Conservation (phyloP, 2,888 invertebrate genomes). For the Syrista parreyssii region DNA sequence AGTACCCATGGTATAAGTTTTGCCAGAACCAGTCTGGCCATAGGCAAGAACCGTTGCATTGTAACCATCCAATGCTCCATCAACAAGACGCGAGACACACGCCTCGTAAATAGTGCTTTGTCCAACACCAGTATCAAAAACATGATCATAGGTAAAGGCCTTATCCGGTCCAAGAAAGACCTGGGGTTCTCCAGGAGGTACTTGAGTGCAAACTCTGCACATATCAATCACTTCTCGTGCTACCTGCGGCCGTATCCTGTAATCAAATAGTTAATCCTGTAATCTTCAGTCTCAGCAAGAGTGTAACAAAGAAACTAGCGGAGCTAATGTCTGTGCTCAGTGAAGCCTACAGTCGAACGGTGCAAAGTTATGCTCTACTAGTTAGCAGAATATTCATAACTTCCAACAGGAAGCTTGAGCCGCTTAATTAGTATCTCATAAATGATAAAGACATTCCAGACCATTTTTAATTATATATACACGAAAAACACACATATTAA, state of each 20-base stretch:
- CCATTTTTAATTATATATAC: not conserved
- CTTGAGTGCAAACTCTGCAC: constrained; percentile 92
- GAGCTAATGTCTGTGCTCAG: not conserved
- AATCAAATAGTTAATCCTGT: constrained; percentile 41
- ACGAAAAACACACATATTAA: not conserved
- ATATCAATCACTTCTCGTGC: constrained; percentile 93
- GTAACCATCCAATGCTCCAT: constrained; percentile 94
- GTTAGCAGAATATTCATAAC: not conserved
- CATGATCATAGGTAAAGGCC: constrained; percentile 96
- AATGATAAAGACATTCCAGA: not conserved
- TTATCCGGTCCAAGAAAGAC: constrained; percentile 93
- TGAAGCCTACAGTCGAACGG: not conserved
- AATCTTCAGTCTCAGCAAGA: not conserved
- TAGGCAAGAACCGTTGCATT: constrained; percentile 96
- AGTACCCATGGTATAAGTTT: constrained; percentile 99
- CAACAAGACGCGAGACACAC: constrained; percentile 87
- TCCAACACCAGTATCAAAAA: constrained; percentile 83
- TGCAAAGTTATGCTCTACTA: not conserved
- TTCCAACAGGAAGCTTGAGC: not conserved
- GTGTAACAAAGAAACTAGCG: not conserved
- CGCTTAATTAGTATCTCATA: not conserved
- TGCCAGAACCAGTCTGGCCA: constrained; percentile 93
- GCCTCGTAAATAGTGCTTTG: constrained; percentile 85
- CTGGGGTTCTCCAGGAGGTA: constrained; percentile 90
- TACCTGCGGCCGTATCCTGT: constrained; percentile 94